Base-by-base conservation (phyloP, 2,888 invertebrate species). In the Odontocolon sp. region DNA sequence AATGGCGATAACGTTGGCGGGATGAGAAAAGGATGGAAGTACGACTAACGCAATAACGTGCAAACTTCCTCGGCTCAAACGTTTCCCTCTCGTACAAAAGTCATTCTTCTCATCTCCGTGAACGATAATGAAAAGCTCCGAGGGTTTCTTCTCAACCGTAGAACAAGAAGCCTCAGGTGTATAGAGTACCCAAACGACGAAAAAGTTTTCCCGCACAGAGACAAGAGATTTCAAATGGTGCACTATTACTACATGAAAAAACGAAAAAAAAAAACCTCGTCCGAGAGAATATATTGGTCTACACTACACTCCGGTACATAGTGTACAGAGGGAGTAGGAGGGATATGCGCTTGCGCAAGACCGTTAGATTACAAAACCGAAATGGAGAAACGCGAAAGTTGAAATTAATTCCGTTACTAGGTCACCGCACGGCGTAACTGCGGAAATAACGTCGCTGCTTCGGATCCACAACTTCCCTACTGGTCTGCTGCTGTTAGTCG, bases 371-470 rank as follows among this genome's bases (percentile, higher is more conserved):
- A 79, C 78, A 78, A 78, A 70, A 77, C 72, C 72, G 74, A 78
- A 75, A 78, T 66, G 66, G 66, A 71, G 70, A 71, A 77, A 74
- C 77, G 74, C 40, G 77, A 77, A 80, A 80, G 77, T 80, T 80
- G 74, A 71, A 80, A 80, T 80, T 77, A 80, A 80, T 77, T 78
- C 71, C 70, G 70, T 78, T 79, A 79, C 69, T 68, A 71, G 77
- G 78, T 66, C 76, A 77, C 64, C 68, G 68, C 66, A 68, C 72
- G 45, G 54, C 50, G 72, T 64, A 79, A 70, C 76, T 71, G 61
- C 69, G 70, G 61, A 78, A 80, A 76, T 76, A 76, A 70, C 73
- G 71, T 80, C 80, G 64, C 50, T 64, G 70, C 70, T 79, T 80
- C 52, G 67, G 73, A 64, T 56, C 77, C 64, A 69, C 77, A 70